Evolutionary conservation across 1,140 invertebrate genomes (phyloP), one percentile per base, ranked within the genome.

Genomic region (Aleiodes sp.): DNA sequence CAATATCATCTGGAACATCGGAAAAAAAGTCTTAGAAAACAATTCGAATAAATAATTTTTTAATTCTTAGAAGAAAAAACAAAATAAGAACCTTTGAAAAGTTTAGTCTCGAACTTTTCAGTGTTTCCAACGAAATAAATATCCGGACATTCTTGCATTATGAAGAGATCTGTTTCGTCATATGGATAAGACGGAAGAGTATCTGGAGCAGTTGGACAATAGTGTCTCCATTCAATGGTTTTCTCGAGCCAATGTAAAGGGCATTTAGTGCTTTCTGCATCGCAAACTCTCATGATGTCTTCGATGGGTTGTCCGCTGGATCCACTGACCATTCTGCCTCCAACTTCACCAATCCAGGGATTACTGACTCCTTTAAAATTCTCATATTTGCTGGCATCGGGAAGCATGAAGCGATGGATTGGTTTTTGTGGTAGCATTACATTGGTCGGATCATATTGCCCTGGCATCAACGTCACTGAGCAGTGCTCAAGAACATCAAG

Each of bases 151-250:
- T 93, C 87, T 26, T 91, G 88, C 46, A 99, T 88, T 66, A 97
- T 92, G 78, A 98, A 96, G 1, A 96, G 95, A 87, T 99, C 97
- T 68, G 90, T 90, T 59, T 92, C 88, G 76, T 90, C 87, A 81
- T 92, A 97, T 7, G 97, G 97, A 81, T 93, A 96, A 77, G 93
- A 95, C 10, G 93, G 90, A 37, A 98, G 87, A 4, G 96, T 98
- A 80, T 99, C 97, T 7, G 97, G 97, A 64, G 94, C 91, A 16
- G 96, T 98, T 1, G 97, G 97, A n/a, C 94, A 93, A 9, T 97
- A 75, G 82, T 98, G 96, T 26, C 92, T 90, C 94, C 95, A 97
- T 56, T 88, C 79, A 12, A 95, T 82, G 8, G 92, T 93, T 73
- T 88, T 90, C 76, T 94, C 90, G 68, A 98, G 82, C 31, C 89